Percentiles rank a stretch among this genome's conserved stretches.
phyloP scores from a whole-genome alignment of 2,113 vertebrate species.

The Ondatra zibethicus region DNA sequence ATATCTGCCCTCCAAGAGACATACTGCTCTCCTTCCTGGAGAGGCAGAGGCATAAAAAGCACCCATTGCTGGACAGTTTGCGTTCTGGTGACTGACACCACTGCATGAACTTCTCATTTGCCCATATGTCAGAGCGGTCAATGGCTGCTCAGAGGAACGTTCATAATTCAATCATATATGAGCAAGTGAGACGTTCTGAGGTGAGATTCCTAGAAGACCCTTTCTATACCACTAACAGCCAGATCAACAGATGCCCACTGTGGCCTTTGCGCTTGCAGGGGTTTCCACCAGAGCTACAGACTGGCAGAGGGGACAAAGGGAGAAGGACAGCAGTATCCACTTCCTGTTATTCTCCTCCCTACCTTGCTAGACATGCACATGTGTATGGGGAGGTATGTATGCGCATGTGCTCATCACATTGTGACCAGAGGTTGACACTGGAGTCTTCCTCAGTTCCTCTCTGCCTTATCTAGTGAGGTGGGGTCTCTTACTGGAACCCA shows the following conservation, averaged over 20 bases:
- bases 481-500: not conserved
- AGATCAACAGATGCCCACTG: not conserved
- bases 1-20: not conserved
- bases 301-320: fast-evolving
- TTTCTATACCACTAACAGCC: not conserved
- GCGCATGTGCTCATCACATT: not conserved
- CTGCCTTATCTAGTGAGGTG: not conserved
- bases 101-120: fast-evolving
- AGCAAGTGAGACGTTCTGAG: not conserved
- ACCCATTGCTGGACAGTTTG: not conserved
- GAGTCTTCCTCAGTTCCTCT: not conserved
- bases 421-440: not conserved
- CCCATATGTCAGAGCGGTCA: not conserved
- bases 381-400: no score
- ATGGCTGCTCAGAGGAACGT: not conserved
- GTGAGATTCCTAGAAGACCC: not conserved
- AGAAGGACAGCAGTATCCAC: fast-evolving
- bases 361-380: not conserved
- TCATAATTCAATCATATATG: not conserved
- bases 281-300: not conserved
- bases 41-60: not conserved
- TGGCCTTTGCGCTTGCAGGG: not conserved
- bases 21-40: not conserved
- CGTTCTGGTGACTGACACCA: not conserved
- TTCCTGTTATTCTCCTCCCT: not conserved